Conservation (phyloP, 2,797 vertebrate species). For the Sebastes jordani region DNA sequence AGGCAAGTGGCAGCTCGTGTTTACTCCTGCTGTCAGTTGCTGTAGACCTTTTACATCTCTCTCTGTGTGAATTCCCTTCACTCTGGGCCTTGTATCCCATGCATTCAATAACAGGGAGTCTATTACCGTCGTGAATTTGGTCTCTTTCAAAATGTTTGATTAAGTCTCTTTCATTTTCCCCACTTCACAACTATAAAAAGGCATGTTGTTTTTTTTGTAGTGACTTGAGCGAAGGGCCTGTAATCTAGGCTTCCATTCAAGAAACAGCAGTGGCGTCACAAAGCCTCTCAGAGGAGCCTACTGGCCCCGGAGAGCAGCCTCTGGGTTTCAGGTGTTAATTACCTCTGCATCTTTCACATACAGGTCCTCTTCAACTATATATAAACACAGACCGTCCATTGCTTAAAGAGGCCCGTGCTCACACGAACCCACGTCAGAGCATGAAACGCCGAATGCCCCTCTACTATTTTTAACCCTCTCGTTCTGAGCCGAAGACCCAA, state of each 20-base stretch:
- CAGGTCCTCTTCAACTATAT: conserved; percentile 67
- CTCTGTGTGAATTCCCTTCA: not conserved
- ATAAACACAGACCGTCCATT: conserved; percentile 51
- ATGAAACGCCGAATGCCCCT: conserved; percentile 11
- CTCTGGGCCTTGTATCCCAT: not conserved
- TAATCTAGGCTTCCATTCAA: conserved; percentile 58
- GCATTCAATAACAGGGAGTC: conserved; percentile 4
- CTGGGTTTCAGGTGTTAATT: conserved; percentile 75
- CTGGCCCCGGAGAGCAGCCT: conserved; percentile 25
- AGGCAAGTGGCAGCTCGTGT: conserved; percentile 50
- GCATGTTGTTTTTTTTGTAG: not conserved
- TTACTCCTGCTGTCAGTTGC: conserved; percentile 46
- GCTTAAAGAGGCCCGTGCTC: conserved; percentile 51
- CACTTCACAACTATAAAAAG: conserved; percentile 1
- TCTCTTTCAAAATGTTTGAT: conserved; percentile 23
- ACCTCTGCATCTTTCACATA: conserved; percentile 54
- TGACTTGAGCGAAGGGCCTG: conserved; percentile 37
- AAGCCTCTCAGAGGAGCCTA: conserved; percentile 48
- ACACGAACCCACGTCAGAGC: conserved; percentile 54
- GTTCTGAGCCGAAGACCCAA: conserved; percentile 47
- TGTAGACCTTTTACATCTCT: conserved; percentile 25
- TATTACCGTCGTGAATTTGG: not conserved
- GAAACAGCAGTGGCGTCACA: conserved; percentile 55
- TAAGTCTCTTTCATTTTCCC: conserved; percentile 17
- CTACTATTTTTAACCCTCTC: conserved; percentile 71